Percentiles rank a stretch among this genome's conserved stretches.
Conservation (phyloP, 2,888 invertebrate genomes). For the Imbricaverruca yamaguchii region DNA sequence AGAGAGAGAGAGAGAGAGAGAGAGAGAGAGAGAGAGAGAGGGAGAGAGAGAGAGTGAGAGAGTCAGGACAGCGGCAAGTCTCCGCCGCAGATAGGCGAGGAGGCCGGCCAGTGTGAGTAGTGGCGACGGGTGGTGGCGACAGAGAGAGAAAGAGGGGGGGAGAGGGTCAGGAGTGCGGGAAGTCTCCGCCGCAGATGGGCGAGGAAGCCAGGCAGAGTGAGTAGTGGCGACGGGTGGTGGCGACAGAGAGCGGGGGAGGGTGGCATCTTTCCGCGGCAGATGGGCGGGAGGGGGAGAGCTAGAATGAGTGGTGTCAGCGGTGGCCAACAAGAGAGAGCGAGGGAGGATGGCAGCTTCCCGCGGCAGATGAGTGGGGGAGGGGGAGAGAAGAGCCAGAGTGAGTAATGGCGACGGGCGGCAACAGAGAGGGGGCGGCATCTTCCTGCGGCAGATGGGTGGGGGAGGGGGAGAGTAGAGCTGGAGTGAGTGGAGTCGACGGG, state of each 20-base stretch:
- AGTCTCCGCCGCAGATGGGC: constrained; percentile 99
- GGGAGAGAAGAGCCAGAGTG: too few relatives aligned
- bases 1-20: too few relatives aligned
- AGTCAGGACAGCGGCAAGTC: constrained; percentile 61
- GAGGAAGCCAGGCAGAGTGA: constrained; percentile 95
- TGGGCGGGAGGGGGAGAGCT: too few relatives aligned
- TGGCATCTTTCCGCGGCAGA: too few relatives aligned
- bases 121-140: neutral
- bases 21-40: too few relatives aligned
- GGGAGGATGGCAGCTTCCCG: too few relatives aligned
- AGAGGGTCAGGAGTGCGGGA: constrained; percentile 49
- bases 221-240: constrained; percentile 32
- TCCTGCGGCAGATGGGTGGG: constrained; percentile 97
- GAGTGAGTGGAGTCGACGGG: neutral
- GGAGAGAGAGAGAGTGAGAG: too few relatives aligned
- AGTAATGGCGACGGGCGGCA: too few relatives aligned
- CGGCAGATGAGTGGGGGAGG: too few relatives aligned
- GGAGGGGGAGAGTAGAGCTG: constrained; percentile 79
- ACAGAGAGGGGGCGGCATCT: constrained; percentile 58
- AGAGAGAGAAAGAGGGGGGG: too few relatives aligned
- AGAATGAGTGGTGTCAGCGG: too few relatives aligned
- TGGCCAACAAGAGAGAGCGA: too few relatives aligned
- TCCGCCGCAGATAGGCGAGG: constrained; percentile 99
- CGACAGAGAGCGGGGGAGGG: neutral
- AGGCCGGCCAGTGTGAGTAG: constrained; percentile 82